Evolutionary conservation across 2,113 vertebrate genomes (phyloP).

Genomic region (Burhinus bistriatus): DNA sequence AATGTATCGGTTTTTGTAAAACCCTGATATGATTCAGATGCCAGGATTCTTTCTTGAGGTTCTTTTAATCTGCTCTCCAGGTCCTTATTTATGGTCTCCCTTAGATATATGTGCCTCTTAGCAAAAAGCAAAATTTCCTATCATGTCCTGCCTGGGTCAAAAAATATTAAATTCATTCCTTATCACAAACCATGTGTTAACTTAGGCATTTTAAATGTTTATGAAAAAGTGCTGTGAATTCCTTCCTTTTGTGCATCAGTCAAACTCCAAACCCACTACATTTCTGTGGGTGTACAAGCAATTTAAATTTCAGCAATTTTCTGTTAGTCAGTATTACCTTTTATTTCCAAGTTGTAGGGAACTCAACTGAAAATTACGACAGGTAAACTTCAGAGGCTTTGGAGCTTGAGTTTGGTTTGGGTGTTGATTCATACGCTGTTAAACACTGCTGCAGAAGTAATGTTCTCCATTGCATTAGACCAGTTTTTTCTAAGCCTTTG

Average conservation of each 20-base stretch:
- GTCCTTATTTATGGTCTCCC: constrained; percentile 23
- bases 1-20: constrained; percentile 3
- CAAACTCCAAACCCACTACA: constrained; percentile 44
- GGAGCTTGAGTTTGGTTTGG: background rate
- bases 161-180: constrained; percentile 41
- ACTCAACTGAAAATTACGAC: background rate
- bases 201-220: constrained; percentile 49
- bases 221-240: constrained; percentile 38
- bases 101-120: background rate
- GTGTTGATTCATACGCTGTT: background rate
- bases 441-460: background rate
- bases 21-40: constrained; percentile 17
- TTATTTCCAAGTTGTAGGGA: background rate
- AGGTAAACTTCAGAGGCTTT: constrained; percentile 8
- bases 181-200: constrained; percentile 18
- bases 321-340: constrained; percentile 18
- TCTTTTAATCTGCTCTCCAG: constrained; percentile 33
- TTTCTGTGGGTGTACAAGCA: constrained; percentile 60
- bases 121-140: constrained; percentile 38
- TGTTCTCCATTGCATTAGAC: background rate
- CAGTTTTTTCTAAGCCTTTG: background rate
- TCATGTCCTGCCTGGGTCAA: background rate
- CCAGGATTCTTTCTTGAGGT: constrained; percentile 6
- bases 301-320: constrained; percentile 45
- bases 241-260: constrained; percentile 41